Base-by-base conservation (phyloP, 2,113 vertebrate species). In the Mirounga angustirostris region DNA sequence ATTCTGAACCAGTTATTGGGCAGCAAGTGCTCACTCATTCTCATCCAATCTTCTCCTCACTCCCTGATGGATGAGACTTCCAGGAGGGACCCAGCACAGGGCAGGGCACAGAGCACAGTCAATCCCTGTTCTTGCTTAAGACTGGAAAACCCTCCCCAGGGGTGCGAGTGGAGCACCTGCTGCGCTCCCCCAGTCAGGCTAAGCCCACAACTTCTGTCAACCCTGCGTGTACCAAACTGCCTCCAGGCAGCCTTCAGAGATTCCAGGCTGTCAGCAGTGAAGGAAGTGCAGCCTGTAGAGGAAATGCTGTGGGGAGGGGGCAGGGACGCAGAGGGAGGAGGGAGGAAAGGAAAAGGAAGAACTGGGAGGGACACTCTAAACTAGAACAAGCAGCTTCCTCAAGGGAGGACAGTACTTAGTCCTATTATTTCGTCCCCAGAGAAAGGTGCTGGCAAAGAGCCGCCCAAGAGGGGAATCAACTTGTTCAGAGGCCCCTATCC, bases 371-470 rank as follows among this genome's bases (percentile, higher is more conserved):
- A 61, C 0, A 18, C 24, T 90, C 16, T 74, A 80, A 97, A 97
- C 65, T 82, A 93, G 54, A 91, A 61, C 85, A 95, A 84, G 78
- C 16, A 50, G 50, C 26, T 56, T 92, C 90, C 97, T 95, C 84
- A 46, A 90, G 80, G 46, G 95, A 98, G 87, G 69, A 76, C 79
- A 65, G 69, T 43, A 71, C 28, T 92, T 93, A 54, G 36, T 94
- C 87, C 88, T 81, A 46, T 96, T 97, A 98, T 63, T 79, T 74
- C 76, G 67, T 92, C 76, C 84, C 89, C 50, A 90, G 78, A 96
- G 67, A 81, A 97, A 54, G 43, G 24, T 79, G 33, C 82, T 65
- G 46, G 82, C 54, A 89, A 33, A 96, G 59, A 94, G 61, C 52
- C 21, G 18, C 22, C 83, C 52, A 73, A 95, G 63, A 82, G n/a